Evolutionary conservation across 2,888 invertebrate species (phyloP).

Genomic region (Dasypolia templi): DNA sequence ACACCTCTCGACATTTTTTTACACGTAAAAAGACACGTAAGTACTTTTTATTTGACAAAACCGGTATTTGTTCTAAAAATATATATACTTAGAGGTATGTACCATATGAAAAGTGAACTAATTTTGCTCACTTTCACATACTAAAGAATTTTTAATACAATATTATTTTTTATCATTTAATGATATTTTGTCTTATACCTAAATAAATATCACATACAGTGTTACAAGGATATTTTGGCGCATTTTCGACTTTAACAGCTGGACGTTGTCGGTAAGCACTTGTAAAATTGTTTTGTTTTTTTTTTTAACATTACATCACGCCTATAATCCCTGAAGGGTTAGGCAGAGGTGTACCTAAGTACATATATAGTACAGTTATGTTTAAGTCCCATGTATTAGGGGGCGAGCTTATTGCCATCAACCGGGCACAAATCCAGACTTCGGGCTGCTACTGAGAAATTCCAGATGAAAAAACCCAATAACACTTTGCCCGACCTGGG

Average conservation of each 20-base stretch:
- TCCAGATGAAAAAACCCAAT: neutral
- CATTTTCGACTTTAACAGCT: too few relatives aligned
- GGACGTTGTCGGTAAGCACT: neutral
- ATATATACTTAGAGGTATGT: neutral
- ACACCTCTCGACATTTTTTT: too few relatives aligned
- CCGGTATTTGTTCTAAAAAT: neutral
- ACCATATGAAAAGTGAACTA: neutral
- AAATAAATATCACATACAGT: conserved; percentile 30
- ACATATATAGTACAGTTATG: too few relatives aligned
- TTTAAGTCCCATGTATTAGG: neutral
- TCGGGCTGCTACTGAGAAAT: neutral
- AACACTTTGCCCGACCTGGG: neutral
- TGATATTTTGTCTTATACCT: conserved; percentile 53
- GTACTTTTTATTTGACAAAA: conserved; percentile 6
- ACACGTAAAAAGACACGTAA: neutral
- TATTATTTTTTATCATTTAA: conserved; percentile 57
- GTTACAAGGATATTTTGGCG: conserved; percentile 3
- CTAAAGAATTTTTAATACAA: neutral
- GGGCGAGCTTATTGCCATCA: neutral
- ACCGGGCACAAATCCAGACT: neutral
- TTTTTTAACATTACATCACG: too few relatives aligned
- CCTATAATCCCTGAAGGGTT: neutral
- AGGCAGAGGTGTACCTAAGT: neutral
- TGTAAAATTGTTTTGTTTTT: neutral
- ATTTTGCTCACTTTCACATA: neutral